Percentiles rank a stretch among this genome's conserved stretches.
phyloP scores from a whole-genome alignment of 2,113 vertebrate species.

The Electrona antarctica region DNA sequence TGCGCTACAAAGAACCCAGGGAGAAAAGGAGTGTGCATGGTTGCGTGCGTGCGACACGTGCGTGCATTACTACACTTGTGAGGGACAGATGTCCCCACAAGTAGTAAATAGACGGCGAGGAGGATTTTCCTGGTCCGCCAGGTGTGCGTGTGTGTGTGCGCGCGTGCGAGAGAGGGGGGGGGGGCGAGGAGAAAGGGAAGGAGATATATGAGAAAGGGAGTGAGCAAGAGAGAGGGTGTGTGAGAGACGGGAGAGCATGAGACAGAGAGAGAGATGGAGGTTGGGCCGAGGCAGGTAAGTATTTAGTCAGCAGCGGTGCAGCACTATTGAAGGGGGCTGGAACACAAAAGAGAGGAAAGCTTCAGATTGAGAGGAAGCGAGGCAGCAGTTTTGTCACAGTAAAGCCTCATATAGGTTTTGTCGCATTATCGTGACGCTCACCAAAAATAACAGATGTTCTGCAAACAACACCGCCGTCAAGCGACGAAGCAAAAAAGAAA shows the following conservation, averaged over 20 bases:
- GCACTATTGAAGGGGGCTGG: constrained; percentile 58
- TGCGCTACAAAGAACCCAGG: constrained; percentile 70
- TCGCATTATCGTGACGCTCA: too few relatives aligned
- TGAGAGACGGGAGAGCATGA: background rate
- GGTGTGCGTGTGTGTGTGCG: too few relatives aligned
- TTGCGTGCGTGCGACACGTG: too few relatives aligned
- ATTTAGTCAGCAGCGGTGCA: constrained; percentile 69
- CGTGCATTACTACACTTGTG: too few relatives aligned
- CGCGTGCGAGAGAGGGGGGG: constrained; percentile 3
- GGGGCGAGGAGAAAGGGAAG: background rate
- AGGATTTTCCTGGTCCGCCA: too few relatives aligned
- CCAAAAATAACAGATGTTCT: too few relatives aligned
- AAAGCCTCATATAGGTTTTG: constrained; percentile 5
- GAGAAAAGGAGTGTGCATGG: constrained; percentile 4
- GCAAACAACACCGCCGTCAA: too few relatives aligned
- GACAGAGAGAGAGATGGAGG: constrained; percentile 9
- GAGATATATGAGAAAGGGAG: too few relatives aligned
- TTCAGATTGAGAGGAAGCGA: constrained; percentile 23
- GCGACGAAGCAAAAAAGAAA: too few relatives aligned
- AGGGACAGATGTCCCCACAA: too few relatives aligned
- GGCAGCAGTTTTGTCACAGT: constrained; percentile 38
- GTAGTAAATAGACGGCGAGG: too few relatives aligned
- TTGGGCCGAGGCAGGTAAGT: constrained; percentile 58
- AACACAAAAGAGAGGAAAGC: constrained; percentile 42
- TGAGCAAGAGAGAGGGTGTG: constrained; percentile 20